A percentile compares a stretch with the other conserved stretches of the same genome.
phyloP scores from a whole-genome alignment of 1,140 invertebrate species.

The Zaprionus gabonicus region DNA sequence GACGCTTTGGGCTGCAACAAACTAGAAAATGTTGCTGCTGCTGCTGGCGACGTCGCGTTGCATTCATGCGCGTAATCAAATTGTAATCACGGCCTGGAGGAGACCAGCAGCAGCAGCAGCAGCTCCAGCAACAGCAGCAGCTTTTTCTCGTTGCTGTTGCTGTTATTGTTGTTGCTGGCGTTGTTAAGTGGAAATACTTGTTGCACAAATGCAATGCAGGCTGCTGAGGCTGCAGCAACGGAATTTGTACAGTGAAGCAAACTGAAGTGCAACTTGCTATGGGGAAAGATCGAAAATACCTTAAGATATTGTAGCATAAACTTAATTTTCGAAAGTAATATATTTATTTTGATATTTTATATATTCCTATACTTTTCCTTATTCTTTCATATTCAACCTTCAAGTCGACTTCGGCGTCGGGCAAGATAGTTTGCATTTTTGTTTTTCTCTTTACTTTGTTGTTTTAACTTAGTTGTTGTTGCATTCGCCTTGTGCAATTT shows the following conservation, averaged over 20 bases:
- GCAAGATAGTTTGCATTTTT: slow-evolving; percentile 33
- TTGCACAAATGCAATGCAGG: slow-evolving; percentile 83
- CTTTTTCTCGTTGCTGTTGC: slow-evolving; percentile 26
- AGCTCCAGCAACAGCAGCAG: slow-evolving; percentile 22
- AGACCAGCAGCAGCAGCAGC: slow-evolving; percentile 51
- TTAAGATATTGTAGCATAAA: neutral
- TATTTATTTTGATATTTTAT: neutral
- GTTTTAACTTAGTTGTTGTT: slow-evolving; percentile 43
- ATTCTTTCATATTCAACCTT: neutral
- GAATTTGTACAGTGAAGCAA: slow-evolving; percentile 62
- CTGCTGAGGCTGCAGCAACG: slow-evolving; percentile 53
- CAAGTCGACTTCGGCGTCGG: slow-evolving; percentile 22
- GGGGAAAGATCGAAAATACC: neutral
- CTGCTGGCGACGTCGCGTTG: slow-evolving; percentile 64
- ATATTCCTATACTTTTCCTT: neutral
- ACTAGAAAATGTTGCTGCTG: slow-evolving; percentile 74
- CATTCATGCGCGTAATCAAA: slow-evolving; percentile 83
- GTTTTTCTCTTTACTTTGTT: slow-evolving; percentile 50
- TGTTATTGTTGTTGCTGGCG: slow-evolving; percentile 53
- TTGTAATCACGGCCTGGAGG: slow-evolving; percentile 79
- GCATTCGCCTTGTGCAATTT: slow-evolving; percentile 80
- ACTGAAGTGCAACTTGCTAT: slow-evolving; percentile 23
- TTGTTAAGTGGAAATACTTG: slow-evolving; percentile 84
- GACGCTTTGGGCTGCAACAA: slow-evolving; percentile 75
- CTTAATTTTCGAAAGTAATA: neutral